Evolutionary conservation across 1,140 invertebrate species (phyloP).

Genomic region (Tetramorium alpestre): DNA sequence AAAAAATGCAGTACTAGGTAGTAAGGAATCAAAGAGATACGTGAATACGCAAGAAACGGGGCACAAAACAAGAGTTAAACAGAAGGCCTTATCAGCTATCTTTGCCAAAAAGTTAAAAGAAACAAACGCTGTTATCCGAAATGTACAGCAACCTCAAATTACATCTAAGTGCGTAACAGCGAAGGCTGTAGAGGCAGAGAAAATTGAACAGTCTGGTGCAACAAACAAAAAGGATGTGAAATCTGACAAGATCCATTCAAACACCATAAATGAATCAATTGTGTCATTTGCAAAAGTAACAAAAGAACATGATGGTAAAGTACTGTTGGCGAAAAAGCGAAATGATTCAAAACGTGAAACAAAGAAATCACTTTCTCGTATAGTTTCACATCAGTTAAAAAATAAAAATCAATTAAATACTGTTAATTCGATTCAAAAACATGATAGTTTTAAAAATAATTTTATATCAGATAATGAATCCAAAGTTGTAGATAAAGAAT

Average conservation of each 20-base stretch:
- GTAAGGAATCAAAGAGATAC: background rate
- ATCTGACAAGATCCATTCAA: background rate
- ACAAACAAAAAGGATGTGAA: constrained; percentile 38
- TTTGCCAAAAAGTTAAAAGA: constrained; percentile 76
- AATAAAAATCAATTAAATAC: background rate
- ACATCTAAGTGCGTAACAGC: background rate
- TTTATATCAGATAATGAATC: background rate
- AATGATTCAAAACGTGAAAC: constrained; percentile 25
- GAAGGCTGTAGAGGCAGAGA: background rate
- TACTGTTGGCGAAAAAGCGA: constrained; percentile 77
- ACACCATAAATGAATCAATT: constrained; percentile 35
- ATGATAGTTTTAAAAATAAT: constrained; percentile 8
- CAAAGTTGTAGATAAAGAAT: background rate
- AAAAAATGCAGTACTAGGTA: background rate
- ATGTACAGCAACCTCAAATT: constrained; percentile 15
- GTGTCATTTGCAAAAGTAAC: constrained; percentile 75
- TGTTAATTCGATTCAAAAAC: background rate
- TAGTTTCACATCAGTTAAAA: constrained; percentile 71
- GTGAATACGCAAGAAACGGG: background rate
- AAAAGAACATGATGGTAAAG: constrained; percentile 72
- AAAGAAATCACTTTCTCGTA: constrained; percentile 79
- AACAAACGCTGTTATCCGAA: background rate
- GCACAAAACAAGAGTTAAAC: constrained; percentile 77
- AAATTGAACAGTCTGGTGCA: background rate
- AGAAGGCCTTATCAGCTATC: constrained; percentile 79